Base-by-base conservation (phyloP, 2,888 invertebrate species). In the Amitus sp. region DNA sequence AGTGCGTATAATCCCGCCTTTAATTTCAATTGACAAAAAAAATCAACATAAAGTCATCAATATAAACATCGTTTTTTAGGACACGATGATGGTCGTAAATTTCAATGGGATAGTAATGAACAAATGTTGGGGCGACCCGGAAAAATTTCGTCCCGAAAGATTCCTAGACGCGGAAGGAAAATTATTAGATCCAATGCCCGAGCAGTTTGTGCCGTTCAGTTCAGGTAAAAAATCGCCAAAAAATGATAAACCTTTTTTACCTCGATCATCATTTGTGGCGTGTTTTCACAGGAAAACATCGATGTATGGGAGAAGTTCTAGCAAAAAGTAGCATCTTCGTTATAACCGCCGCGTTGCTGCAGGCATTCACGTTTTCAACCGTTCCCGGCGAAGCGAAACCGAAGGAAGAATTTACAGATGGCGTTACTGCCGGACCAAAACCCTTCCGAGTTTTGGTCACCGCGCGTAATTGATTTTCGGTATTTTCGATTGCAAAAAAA, bases 251-350 rank as follows among this genome's bases (percentile, higher is more conserved):
- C 7, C 10, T 30, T 4, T 43, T 12, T 30, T 43, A 18, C 34
- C 15, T 43, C 20, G 15, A 50, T 34, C 45, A 51, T 19, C 23
- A 17, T 19, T 42, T 1, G 39, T 4, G 28, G 49, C 68, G 49
- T 39, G 19, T 27, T 27, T 17, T 63, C 65, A 13, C 65, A 85
- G 85, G 85, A 0, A 90, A 89, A 70, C 92, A 90, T 75, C 88
- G 93, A 48, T 94, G 94, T 73, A 87, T 94, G 87, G 94, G 94
- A 0, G 94, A 94, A 74, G 86, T 88, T 0, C 80, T 94, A 64
- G 91, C 91, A 0, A 89, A 89, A 71, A 91, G 91, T 69, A 94
- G 92, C 73, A 85, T 94, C 47, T 94, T 94, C 73, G 79, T 93
- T 27, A 91, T 94, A 71, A 88, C 88, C 0, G 87, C 92, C 0